Base-by-base conservation (phyloP, 2,888 invertebrate genomes). In the Idaea biselata region DNA sequence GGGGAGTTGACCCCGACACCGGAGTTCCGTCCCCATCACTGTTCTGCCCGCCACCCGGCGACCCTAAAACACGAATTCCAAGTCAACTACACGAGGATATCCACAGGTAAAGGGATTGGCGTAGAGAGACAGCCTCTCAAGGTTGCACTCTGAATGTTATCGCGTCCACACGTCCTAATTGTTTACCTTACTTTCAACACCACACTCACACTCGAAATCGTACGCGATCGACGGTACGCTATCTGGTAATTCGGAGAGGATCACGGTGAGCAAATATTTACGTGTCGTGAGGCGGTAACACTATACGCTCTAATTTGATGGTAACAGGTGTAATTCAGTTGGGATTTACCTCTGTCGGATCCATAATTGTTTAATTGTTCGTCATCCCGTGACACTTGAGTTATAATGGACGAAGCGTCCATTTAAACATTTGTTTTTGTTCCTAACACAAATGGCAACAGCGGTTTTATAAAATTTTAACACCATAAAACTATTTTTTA, bases 371-470 rank as follows among this genome's bases (percentile, higher is more conserved):
- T 97, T 94, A 97, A 95, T 94, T 97, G 96, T 94, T 98, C 98
- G 95, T 98, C 98, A 96, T 98, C 98, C 95, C 97, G 96, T 94
- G 97, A 97, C 95, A 98, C 98, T 96, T 98, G 97, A 94, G 98
- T 97, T 94, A 98, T 98, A 95, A 98, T 98, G 96, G 98, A 98
- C 97, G 98, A 97, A 96, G 97, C 97, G 97, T 98, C 98, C 98
- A 97, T 97, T 93, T 93, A 93, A 91, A 92, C 93, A 93, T 93
- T 92, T 92, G 90, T 87, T 93, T 88, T 86, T 86, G 83, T 88
- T 87, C 91, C 81, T 89, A 87, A 83, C 83, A 87, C 79, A 88
- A 92, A 90, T 86, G 91, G 93, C 88, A 91, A 91, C 86, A 81
- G 81, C 82, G 86, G 84, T 88, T 86, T 84, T 84, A 84, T 88